Percentiles rank a stretch among this genome's conserved stretches.
phyloP scores from a whole-genome alignment of 2,113 vertebrate species.

The Nesoenas mayeri region DNA sequence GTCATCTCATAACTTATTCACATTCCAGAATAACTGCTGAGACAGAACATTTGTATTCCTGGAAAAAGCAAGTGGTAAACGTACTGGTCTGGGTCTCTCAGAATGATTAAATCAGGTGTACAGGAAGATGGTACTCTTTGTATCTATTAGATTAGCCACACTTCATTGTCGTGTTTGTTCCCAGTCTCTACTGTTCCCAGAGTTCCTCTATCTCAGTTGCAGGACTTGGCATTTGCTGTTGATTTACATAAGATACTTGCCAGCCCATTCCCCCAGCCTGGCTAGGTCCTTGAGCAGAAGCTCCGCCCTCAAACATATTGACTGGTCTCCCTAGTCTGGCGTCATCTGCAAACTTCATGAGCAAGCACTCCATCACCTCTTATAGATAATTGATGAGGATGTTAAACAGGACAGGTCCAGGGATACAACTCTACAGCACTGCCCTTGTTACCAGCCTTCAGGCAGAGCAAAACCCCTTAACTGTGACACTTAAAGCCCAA shows the following conservation, averaged over 20 bases:
- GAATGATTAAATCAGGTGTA: background rate
- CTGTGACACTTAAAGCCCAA: background rate
- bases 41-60: background rate
- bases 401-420: background rate
- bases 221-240: background rate
- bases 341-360: background rate
- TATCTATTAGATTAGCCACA: background rate
- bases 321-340: background rate
- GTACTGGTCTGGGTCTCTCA: background rate
- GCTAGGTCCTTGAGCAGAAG: background rate
- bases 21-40: background rate
- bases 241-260: background rate
- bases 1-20: background rate
- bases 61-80: background rate
- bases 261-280: background rate
- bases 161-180: background rate
- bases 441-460: background rate
- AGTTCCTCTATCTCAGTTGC: background rate
- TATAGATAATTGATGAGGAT: background rate
- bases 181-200: background rate
- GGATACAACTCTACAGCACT: background rate
- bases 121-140: background rate
- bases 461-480: background rate
- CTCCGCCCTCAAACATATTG: background rate
- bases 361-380: background rate